Conservation (phyloP, 2,888 invertebrate genomes). For the Athrips mouffetella region DNA sequence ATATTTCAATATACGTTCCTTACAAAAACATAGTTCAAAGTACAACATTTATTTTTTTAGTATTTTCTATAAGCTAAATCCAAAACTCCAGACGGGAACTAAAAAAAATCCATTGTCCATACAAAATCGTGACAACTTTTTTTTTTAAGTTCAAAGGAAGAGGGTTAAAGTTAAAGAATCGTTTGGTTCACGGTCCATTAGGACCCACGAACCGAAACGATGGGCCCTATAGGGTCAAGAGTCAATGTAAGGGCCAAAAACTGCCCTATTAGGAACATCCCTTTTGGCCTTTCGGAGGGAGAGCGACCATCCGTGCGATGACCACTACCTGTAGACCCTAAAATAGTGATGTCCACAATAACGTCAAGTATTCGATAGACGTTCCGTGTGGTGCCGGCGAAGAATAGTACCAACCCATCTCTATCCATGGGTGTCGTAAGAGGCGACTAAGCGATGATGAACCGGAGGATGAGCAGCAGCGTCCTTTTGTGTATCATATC, state of each 20-base stretch:
- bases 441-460: too few relatives aligned
- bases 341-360: constrained; percentile 1
- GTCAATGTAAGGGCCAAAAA: constrained; percentile 49
- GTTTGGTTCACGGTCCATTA: constrained; percentile 64
- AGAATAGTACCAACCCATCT: too few relatives aligned
- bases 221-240: constrained; percentile 51
- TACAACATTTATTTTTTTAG: neutral
- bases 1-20: too few relatives aligned
- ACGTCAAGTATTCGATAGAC: too few relatives aligned
- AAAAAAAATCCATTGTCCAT: constrained; percentile 3
- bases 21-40: too few relatives aligned
- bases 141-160: constrained; percentile 2
- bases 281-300: constrained; percentile 55
- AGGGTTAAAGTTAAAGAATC: constrained; percentile 42
- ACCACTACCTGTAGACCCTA: constrained; percentile 21
- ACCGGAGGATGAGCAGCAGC: too few relatives aligned
- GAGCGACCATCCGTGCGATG: constrained; percentile 67
- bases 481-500: too few relatives aligned
- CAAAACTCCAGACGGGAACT: neutral
- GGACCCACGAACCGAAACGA: constrained; percentile 59
- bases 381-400: too few relatives aligned
- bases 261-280: constrained; percentile 58
- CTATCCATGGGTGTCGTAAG: too few relatives aligned
- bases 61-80: neutral
- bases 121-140: constrained; percentile 6